A percentile compares a stretch with the other conserved stretches of the same genome.
Conservation (phyloP, 1,140 invertebrate genomes). For the Planococcus citri region DNA sequence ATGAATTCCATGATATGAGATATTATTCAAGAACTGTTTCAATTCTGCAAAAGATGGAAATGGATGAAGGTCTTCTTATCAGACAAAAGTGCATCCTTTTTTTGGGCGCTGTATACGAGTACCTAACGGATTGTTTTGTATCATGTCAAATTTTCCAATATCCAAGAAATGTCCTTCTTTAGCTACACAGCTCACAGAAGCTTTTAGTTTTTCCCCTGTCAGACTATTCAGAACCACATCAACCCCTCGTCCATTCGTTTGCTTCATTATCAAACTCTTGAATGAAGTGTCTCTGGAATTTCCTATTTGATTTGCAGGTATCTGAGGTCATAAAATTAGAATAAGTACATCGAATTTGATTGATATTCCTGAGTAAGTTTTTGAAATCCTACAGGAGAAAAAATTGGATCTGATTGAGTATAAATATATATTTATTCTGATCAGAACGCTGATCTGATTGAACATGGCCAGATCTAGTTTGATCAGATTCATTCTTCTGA, state of each 20-base stretch:
- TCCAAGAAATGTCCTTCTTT: constrained; percentile 54
- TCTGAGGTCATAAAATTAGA: constrained; percentile 28
- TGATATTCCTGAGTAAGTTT: no score
- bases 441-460: no score
- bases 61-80: no score
- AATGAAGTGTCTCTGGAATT: constrained; percentile 59
- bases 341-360: no score
- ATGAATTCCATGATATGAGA: neutral
- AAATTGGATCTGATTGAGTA: no score
- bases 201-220: constrained; percentile 58
- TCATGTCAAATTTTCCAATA: constrained; percentile 53
- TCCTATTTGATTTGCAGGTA: constrained; percentile 53
- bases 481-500: no score
- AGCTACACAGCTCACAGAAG: constrained; percentile 43
- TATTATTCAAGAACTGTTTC: neutral
- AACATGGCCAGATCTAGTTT: no score
- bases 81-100: no score
- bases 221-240: constrained; percentile 67
- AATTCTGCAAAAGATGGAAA: neutral
- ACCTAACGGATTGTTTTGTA: neutral
- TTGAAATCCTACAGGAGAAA: no score
- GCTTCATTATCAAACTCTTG: constrained; percentile 49
- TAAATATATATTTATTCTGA: no score
- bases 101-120: no score
- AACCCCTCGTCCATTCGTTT: constrained; percentile 51